Evolutionary conservation across 2,113 vertebrate species (phyloP).

Genomic region (Nibea coibor): DNA sequence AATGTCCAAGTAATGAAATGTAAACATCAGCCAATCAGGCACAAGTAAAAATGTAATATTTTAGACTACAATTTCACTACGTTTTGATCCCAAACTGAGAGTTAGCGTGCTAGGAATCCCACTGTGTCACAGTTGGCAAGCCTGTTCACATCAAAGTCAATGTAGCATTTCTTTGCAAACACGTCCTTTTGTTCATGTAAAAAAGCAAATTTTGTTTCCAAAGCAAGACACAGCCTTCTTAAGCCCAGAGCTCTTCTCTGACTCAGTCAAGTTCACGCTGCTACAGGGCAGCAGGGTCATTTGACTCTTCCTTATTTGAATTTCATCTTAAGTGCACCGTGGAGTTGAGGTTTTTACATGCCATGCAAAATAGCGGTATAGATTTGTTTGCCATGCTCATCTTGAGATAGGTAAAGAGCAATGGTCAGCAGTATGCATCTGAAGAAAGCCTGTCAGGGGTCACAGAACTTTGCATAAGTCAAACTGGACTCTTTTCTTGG

Average conservation of each 20-base stretch:
- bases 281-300: conserved; percentile 47
- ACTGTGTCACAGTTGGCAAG: conserved; percentile 10
- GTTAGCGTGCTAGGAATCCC: neutral
- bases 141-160: neutral
- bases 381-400: conserved; percentile 75
- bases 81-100: conserved; percentile 9
- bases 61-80: neutral
- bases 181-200: conserved; percentile 35
- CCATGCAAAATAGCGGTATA: conserved; percentile 66
- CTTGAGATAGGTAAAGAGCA: conserved; percentile 50
- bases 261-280: conserved; percentile 46
- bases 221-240: conserved; percentile 14
- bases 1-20: neutral
- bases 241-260: conserved; percentile 23
- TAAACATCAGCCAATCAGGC: neutral
- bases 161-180: conserved; percentile 22
- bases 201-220: conserved; percentile 29
- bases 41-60: neutral
- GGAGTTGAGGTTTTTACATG: conserved; percentile 66
- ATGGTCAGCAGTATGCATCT: conserved; percentile 62
- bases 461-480: conserved; percentile 72
- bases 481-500: conserved; percentile 40
- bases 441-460: conserved; percentile 53
- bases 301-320: conserved; percentile 71
- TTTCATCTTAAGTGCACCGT: conserved; percentile 65